Evolutionary conservation across 2,888 invertebrate species (phyloP).

Genomic region (Apocheima hispidaria): DNA sequence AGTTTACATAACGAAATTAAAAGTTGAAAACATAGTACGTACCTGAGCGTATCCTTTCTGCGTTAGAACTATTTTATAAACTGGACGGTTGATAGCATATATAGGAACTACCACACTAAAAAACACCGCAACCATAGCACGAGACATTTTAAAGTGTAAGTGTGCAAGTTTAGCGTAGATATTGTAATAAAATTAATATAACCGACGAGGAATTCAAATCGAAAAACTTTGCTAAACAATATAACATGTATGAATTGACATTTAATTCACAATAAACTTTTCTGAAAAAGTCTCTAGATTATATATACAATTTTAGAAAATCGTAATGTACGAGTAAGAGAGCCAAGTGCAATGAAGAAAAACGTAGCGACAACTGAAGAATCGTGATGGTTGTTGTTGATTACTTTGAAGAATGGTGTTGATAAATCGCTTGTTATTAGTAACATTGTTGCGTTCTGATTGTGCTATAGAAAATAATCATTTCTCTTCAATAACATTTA

Average conservation of each 20-base stretch:
- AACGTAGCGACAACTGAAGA: constrained; percentile 61
- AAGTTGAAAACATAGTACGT: constrained; percentile 28
- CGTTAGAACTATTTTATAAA: constrained; percentile 88
- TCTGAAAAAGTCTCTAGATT: too few species aligned
- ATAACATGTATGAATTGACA: neutral
- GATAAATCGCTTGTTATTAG: constrained; percentile 71
- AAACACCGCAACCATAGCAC: constrained; percentile 48
- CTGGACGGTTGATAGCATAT: constrained; percentile 68
- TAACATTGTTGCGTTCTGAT: constrained; percentile 65
- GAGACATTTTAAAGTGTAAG: constrained; percentile 47
- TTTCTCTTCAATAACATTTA: constrained; percentile 41
- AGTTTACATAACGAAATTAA: neutral
- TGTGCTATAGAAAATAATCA: constrained; percentile 52
- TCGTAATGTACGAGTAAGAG: constrained; percentile 3
- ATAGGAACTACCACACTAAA: constrained; percentile 49
- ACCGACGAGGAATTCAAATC: neutral
- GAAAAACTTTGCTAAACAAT: neutral
- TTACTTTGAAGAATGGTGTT: constrained; percentile 67
- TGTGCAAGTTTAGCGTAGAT: too few species aligned
- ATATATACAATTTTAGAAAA: constrained; percentile 1
- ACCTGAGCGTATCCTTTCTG: constrained; percentile 91
- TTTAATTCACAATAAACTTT: neutral
- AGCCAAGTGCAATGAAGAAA: constrained; percentile 55
- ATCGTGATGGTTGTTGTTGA: constrained; percentile 45
- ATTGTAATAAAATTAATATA: constrained; percentile 16